Base-by-base conservation (phyloP, 2,797 vertebrate species). In the Dryobates pubescens region DNA sequence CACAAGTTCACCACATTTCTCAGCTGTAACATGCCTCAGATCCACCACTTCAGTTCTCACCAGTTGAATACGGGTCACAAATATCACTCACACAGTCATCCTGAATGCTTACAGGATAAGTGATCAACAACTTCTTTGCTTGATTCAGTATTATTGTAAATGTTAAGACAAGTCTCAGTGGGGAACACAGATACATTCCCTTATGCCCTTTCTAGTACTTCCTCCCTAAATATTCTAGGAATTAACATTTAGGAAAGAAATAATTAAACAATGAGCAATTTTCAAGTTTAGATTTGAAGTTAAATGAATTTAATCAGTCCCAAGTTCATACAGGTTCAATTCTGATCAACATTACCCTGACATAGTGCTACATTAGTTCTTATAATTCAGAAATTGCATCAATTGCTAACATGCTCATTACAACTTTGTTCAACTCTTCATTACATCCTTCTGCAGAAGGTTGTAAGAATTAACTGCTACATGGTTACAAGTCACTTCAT, bases 381-480 rank as follows among this genome's bases (percentile, higher is more conserved):
- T 58, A 20, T 30, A 56, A 89, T 75, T 87, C n/a, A 69, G 67
- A 83, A 70, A 56, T 78, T 61, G 20, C 43, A 75, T 70, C 82
- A 79, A 24, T 77, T 41, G 70, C 75, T 85, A 89, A 87, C 69
- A 81, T 0, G 7, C 57, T 89, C 86, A 56, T 90, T 92, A 94
- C 73, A 93, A 95, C 92, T 94, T 92, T 59, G 56, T 61, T 92
- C 81, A 95, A 89, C 62, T 85, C 75, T 79, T 75, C 82, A 74
- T 84, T 93, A 91, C 38, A 65, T 56, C 43, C 47, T 77, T 30
- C 72, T 67, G 56, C 63, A 95, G 23, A 62, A 91, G 75, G 84
- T 13, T 92, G 51, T 78, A 80, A 82, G 81, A 92, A 93, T 94
- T 92, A 94, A 94, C 84, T 58, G 68, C 86, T 94, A 95, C 62